Evolutionary conservation across 2,113 vertebrate genomes (phyloP).

Genomic region (Orthonyx spaldingii): DNA sequence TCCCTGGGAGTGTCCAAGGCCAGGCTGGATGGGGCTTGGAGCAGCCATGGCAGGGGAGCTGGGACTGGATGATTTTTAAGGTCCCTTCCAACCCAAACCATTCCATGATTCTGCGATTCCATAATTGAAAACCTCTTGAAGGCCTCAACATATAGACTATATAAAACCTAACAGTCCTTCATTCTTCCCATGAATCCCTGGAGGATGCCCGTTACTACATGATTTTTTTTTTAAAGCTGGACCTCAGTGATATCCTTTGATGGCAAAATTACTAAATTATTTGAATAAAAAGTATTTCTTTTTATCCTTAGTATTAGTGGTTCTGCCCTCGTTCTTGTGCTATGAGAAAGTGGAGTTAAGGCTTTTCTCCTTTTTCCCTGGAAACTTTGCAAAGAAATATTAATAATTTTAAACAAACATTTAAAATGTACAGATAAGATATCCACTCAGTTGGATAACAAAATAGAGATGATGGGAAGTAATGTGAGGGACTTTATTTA

Average conservation of each 20-base stretch:
- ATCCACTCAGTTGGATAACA: neutral
- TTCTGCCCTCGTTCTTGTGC: neutral
- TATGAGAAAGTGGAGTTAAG: neutral
- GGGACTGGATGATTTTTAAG: neutral
- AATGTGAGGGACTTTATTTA: conserved; percentile 18
- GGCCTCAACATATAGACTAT: neutral
- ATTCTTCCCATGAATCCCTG: neutral
- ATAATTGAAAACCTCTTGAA: neutral
- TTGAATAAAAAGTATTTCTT: neutral
- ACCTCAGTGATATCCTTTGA: neutral
- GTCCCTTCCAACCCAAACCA: neutral
- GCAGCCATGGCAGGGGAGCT: fast-evolving
- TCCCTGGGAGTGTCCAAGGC: neutral
- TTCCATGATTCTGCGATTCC: neutral
- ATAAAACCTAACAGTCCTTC: neutral
- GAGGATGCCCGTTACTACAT: neutral
- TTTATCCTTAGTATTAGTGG: neutral
- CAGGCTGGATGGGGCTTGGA: neutral
- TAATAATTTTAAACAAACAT: conserved; percentile 40
- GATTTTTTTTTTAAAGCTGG: neutral
- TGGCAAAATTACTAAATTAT: neutral
- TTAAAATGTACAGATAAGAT: conserved; percentile 1
- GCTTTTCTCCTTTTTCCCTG: neutral
- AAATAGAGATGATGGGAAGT: conserved; percentile 6
- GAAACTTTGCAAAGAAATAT: conserved; percentile 26